These are phyloP conservation scores for Pristionchus mayeri DNA, from an alignment of 2,888 invertebrate species.

Conservation along the genomic window DNA sequence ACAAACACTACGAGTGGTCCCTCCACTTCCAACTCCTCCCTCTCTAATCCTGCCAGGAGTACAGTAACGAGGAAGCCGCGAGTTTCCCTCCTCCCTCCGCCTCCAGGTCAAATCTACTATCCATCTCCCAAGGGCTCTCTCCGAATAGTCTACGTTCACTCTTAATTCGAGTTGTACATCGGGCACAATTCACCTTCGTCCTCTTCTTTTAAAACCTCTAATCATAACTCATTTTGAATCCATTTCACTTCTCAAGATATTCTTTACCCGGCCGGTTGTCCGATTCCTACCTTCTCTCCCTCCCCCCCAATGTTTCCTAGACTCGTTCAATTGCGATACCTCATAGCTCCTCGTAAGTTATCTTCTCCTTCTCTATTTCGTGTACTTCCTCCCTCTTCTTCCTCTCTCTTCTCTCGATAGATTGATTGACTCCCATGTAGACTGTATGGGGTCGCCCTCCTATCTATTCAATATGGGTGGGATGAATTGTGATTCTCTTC, in stretches of 20 bases:
- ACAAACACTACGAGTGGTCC: neutral
- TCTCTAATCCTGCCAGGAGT: neutral
- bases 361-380: neutral
- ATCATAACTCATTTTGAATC: no score
- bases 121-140: no score
- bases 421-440: neutral
- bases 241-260: constrained; percentile 7
- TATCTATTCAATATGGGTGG: constrained; percentile 5
- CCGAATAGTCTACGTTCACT: no score
- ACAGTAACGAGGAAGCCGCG: neutral
- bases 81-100: constrained; percentile 39
- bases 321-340: neutral
- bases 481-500: neutral
- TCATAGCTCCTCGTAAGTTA: neutral
- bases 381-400: no score
- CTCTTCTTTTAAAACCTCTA: no score
- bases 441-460: neutral
- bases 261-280: neutral
- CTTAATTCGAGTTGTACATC: no score
- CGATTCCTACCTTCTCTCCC: neutral
- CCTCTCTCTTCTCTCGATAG: neutral
- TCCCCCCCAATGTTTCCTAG: neutral
- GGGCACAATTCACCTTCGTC: no score
- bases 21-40: neutral
- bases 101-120: neutral